These are phyloP conservation scores for Trachelus tabidus DNA, from an alignment of 2,888 invertebrate genomes.

Conservation along the genomic window DNA sequence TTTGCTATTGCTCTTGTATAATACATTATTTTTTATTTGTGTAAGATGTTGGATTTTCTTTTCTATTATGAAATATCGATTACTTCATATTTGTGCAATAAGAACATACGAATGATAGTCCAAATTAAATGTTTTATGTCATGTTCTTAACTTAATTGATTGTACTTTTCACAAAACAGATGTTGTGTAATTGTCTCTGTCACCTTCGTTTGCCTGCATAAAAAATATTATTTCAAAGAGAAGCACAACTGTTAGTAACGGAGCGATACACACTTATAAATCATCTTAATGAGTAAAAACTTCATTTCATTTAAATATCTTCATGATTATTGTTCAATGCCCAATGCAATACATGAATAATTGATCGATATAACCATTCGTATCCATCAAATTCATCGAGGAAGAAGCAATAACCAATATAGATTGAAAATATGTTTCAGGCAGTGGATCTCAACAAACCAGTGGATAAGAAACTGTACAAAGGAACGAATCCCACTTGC, in stretches of 20 bases:
- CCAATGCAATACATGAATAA: not conserved
- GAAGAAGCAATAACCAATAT: not conserved
- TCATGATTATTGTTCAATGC: not conserved
- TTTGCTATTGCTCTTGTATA: not conserved
- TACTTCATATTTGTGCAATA: not conserved
- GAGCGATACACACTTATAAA: not conserved
- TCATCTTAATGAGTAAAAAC: not conserved
- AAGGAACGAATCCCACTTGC: constrained; percentile 98
- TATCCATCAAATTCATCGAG: not conserved
- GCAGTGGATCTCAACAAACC: constrained; percentile 96
- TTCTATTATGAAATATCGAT: not conserved
- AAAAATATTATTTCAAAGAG: no score
- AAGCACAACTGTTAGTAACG: not conserved
- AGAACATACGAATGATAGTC: not conserved
- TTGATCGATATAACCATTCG: not conserved
- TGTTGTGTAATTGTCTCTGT: not conserved
- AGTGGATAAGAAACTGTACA: constrained; percentile 97
- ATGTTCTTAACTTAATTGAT: not conserved
- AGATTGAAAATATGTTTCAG: constrained; percentile 66
- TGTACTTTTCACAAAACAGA: not conserved
- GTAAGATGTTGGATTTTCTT: not conserved
- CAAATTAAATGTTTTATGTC: not conserved
- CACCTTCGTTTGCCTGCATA: not conserved
- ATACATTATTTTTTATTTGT: not conserved
- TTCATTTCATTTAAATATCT: not conserved